A percentile compares a stretch with the other conserved stretches of the same genome.
phyloP scores from a whole-genome alignment of 2,113 vertebrate species.

The Semicossyphus pulcher region DNA sequence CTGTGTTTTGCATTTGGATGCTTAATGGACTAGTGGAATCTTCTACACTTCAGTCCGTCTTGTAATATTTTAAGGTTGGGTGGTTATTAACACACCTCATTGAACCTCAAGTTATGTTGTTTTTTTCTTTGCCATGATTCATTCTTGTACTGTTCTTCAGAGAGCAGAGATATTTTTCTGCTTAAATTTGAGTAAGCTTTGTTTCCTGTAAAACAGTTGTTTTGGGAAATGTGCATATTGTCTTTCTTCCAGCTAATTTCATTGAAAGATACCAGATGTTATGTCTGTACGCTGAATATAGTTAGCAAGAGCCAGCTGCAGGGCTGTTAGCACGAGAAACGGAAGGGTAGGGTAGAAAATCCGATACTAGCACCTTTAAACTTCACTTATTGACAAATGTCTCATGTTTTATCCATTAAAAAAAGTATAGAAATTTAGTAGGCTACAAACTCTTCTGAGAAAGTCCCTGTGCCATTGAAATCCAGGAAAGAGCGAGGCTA shows the following conservation, averaged over 20 bases:
- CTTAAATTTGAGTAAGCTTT: not conserved
- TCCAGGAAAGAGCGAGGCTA: no score
- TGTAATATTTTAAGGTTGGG: conserved; percentile 44
- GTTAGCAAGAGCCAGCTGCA: not conserved
- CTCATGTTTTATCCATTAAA: no score
- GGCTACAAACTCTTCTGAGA: no score
- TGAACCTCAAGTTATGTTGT: conserved; percentile 13
- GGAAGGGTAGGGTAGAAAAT: no score
- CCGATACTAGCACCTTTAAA: no score
- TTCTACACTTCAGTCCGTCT: conserved; percentile 28
- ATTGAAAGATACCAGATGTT: not conserved
- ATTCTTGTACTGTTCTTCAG: conserved; percentile 26
- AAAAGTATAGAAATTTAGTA: no score
- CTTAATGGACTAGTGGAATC: conserved; percentile 38
- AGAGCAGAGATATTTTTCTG: not conserved
- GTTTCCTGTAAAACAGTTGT: not conserved
- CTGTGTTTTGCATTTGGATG: conserved; percentile 61
- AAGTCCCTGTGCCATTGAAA: no score
- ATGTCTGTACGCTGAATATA: not conserved
- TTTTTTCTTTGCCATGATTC: conserved; percentile 25
- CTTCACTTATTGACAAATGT: no score
- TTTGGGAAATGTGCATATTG: not conserved
- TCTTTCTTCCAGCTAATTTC: not conserved
- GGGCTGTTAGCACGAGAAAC: no score
- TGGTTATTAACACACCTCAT: conserved; percentile 42